Evolutionary conservation across 1,140 invertebrate species (phyloP).

Genomic region (Leptopilina clavipes): DNA sequence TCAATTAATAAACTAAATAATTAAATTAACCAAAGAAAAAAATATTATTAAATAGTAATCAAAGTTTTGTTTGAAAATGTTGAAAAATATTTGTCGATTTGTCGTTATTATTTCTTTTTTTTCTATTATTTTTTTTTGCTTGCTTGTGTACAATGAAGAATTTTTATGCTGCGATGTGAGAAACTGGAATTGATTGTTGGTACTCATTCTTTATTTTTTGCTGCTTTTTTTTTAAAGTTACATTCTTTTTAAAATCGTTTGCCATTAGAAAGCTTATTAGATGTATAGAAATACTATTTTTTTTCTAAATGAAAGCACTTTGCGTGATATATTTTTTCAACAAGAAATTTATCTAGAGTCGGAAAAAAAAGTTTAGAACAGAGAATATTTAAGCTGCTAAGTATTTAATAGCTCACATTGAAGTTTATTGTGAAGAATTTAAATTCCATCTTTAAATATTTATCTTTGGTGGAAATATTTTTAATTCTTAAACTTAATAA

Average conservation of each 20-base stretch:
- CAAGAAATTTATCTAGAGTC: too few relatives aligned
- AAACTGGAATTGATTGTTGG: neutral
- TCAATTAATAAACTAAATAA: too few relatives aligned
- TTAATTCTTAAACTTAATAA: too few relatives aligned
- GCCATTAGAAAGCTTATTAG: neutral
- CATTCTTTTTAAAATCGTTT: neutral
- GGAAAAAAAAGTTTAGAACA: too few relatives aligned
- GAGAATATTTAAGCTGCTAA: too few relatives aligned
- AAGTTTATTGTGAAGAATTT: too few relatives aligned
- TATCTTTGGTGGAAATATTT: too few relatives aligned
- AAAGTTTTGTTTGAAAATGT: neutral
- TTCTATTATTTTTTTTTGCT: constrained; percentile 15
- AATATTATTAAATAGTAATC: neutral
- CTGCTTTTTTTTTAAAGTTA: neutral
- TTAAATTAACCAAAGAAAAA: neutral
- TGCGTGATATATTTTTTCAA: too few relatives aligned
- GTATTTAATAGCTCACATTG: too few relatives aligned
- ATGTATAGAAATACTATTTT: neutral
- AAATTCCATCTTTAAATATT: too few relatives aligned
- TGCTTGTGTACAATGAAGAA: neutral
- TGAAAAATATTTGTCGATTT: neutral
- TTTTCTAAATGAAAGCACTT: too few relatives aligned
- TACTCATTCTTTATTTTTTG: neutral
- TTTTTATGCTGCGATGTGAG: neutral
- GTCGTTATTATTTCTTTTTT: neutral